Evolutionary conservation across 2,113 vertebrate species (phyloP).

Genomic region (Oryzias celebensis): DNA sequence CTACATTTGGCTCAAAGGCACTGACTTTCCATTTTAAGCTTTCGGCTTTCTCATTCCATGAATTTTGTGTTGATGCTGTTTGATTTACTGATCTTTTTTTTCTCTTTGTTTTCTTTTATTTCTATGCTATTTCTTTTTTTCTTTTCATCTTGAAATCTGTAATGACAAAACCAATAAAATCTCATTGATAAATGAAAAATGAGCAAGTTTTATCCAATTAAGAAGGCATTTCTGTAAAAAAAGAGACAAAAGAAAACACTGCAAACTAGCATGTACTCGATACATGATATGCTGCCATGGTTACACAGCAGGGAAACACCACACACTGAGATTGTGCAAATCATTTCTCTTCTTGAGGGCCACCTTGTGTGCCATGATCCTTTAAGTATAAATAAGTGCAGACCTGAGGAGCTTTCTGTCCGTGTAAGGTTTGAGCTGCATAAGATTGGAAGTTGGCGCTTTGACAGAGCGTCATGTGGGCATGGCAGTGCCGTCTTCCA

Average conservation of each 20-base stretch:
- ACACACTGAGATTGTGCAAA: constrained; percentile 35
- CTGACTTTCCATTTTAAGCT: constrained; percentile 14
- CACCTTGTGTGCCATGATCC: constrained; percentile 34
- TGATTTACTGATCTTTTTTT: not conserved
- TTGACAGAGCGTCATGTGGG: constrained; percentile 40
- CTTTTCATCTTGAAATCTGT: not conserved
- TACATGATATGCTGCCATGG: constrained; percentile 44
- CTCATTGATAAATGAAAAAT: not conserved
- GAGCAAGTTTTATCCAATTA: too few relatives aligned
- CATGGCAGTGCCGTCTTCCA: constrained; percentile 29
- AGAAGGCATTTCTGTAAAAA: not conserved
- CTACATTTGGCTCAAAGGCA: constrained; percentile 17
- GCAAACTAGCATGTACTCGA: constrained; percentile 1
- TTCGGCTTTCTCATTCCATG: not conserved
- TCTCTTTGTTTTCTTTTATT: not conserved
- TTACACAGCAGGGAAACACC: constrained; percentile 37
- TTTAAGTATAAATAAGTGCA: constrained; percentile 16
- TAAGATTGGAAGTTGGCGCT: constrained; percentile 9
- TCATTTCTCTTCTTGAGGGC: constrained; percentile 42
- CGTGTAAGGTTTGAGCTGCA: not conserved
- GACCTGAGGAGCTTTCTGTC: constrained; percentile 9
- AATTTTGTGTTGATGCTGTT: constrained; percentile 11
- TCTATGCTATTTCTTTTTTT: not conserved
- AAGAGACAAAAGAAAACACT: not conserved
- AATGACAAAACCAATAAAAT: constrained; percentile 2